Evolutionary conservation across 2,113 vertebrate genomes (phyloP), one percentile per base, ranked within the genome.

Genomic region (Callaeas wilsoni): DNA sequence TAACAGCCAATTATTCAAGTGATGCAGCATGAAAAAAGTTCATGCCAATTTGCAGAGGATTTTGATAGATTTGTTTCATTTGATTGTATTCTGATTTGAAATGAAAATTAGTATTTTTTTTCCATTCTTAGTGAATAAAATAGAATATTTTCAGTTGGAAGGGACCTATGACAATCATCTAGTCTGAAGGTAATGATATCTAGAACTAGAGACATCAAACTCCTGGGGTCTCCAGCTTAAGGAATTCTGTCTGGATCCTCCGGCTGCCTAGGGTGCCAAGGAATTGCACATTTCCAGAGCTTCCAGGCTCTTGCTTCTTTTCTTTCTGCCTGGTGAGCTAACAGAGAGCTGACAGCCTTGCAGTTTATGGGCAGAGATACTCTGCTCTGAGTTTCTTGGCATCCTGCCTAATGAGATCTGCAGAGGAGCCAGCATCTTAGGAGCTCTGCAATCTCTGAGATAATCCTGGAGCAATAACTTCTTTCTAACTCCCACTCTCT

Each of bases 371-470:
- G 76, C 42, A 94, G 76, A 87, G 69, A 81, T 74, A 86, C 52
- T 67, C 90, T 35, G 9, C 76, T 94, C 64, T 55, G 86, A 92
- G 86, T 93, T 96, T 91, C 55, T 92, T 97, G 96, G 95, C 94
- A 93, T 49, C 30, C 42, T 95, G 93, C 96, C 96, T 97, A 94
- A 96, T 93, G 80, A 95, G 94, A 93, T 89, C 76, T 96, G 95
- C 90, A 89, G 80, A 81, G 35, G 8, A 96, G 93, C 93, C 95
- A 96, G 68, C 90, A 96, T 10, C 64, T 81, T 92, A 90, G 83
- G 84, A 95, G 80, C 8, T 81, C 86, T 92, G 71, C 89, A 92
- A 52, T 87, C 76, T 70, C 91, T 71, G 80, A 94, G 86, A 90
- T 90, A 86, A 93, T 96, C 95, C 91, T 84, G 68, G 47, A 95